A percentile compares a stretch with the other conserved stretches of the same genome.
These are phyloP conservation scores for Epinephelus awoara DNA, from an alignment of 2,797 vertebrate genomes.

Conservation along the genomic window DNA sequence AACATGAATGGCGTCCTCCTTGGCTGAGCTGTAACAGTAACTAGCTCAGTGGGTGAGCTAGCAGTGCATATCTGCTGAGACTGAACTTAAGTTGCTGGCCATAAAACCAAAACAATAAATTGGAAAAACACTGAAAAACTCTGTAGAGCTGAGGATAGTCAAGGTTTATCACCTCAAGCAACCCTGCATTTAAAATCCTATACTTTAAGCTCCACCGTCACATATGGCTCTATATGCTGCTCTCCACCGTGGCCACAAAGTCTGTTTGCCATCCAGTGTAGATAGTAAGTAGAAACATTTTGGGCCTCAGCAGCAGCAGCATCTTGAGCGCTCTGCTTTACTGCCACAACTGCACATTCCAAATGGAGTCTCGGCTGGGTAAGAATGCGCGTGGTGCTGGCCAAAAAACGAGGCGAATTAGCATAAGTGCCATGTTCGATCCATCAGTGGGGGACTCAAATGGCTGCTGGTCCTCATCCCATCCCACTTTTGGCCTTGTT, in stretches of 20 bases:
- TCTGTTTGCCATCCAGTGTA: constrained; percentile 49
- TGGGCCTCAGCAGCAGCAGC: constrained; percentile 42
- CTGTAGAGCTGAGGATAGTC: too few relatives aligned
- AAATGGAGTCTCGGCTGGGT: constrained; percentile 71
- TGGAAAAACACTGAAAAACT: not conserved
- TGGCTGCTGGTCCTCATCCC: constrained; percentile 86
- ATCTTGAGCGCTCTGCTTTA: constrained; percentile 51
- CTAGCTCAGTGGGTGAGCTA: too few relatives aligned
- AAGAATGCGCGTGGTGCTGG: constrained; percentile 62
- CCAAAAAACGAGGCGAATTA: constrained; percentile 87
- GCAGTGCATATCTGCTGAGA: not conserved
- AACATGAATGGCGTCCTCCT: too few relatives aligned
- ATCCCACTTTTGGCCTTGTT: constrained; percentile 83
- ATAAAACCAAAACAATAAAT: not conserved
- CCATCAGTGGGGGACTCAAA: constrained; percentile 88
- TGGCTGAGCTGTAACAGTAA: too few relatives aligned
- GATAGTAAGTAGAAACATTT: constrained; percentile 40
- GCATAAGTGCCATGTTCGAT: constrained; percentile 94
- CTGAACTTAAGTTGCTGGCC: not conserved
- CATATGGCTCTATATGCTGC: not conserved
- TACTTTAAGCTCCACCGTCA: too few relatives aligned
- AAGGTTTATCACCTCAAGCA: not conserved
- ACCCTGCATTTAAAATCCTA: not conserved
- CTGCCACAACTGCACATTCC: constrained; percentile 84
- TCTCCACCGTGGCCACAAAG: constrained; percentile 26